phyloP scores from a whole-genome alignment of 1,140 invertebrate species.

The Hypothenemus hampei region DNA sequence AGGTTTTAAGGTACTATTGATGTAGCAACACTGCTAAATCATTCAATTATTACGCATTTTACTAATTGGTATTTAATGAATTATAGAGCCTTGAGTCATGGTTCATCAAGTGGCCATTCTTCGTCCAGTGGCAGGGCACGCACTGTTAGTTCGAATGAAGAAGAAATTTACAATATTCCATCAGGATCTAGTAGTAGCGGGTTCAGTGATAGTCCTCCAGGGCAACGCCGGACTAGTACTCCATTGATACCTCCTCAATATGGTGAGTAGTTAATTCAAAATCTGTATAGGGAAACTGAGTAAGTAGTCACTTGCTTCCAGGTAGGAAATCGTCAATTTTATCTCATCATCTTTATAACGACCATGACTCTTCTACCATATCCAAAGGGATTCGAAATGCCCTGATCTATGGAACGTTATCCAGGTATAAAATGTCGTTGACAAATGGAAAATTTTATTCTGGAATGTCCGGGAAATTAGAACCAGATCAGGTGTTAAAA shows the following conservation, averaged over 20 bases:
- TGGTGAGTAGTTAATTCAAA: slow-evolving; percentile 18
- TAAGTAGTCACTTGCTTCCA: too few relatives aligned
- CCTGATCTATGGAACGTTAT: slow-evolving; percentile 43
- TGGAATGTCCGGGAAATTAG: not conserved
- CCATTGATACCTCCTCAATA: slow-evolving; percentile 14
- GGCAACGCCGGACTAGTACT: slow-evolving; percentile 13
- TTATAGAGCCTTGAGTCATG: slow-evolving; percentile 37
- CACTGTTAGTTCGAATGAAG: slow-evolving; percentile 34
- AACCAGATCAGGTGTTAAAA: too few relatives aligned
- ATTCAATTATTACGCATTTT: too few relatives aligned
- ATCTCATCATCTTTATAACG: too few relatives aligned
- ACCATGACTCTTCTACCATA: slow-evolving; percentile 38
- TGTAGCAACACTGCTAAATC: too few relatives aligned
- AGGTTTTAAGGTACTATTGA: slow-evolving; percentile 38
- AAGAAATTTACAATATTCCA: slow-evolving; percentile 42
- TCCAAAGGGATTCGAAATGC: slow-evolving; percentile 42
- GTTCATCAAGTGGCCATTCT: too few relatives aligned
- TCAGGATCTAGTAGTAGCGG: slow-evolving; percentile 45
- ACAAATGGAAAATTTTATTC: not conserved
- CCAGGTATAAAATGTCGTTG: too few relatives aligned
- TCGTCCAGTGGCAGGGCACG: slow-evolving; percentile 30
- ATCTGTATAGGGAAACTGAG: too few relatives aligned
- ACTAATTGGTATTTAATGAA: slow-evolving; percentile 4
- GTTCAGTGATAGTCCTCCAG: slow-evolving; percentile 42
- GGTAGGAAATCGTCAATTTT: slow-evolving; percentile 11